These are phyloP conservation scores for Coelopa pilipes DNA, from an alignment of 2,888 invertebrate genomes.

Conservation along the genomic window DNA sequence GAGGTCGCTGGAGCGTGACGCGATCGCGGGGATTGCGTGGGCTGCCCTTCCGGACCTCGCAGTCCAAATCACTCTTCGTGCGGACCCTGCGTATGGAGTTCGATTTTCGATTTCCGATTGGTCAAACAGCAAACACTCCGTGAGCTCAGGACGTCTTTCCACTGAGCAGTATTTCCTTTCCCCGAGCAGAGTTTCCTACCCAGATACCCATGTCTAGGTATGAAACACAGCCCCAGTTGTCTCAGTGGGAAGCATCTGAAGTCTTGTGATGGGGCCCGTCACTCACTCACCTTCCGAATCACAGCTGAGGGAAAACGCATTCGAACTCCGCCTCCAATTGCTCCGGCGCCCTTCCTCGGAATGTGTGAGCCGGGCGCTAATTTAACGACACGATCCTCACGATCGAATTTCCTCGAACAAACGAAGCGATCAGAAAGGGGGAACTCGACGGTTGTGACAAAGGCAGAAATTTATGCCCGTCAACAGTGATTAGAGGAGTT, in stretches of 20 bases:
- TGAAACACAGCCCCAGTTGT: no score
- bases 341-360: neutral
- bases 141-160: no score
- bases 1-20: conserved; percentile 26
- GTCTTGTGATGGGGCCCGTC: no score
- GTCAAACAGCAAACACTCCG: no score
- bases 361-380: conserved; percentile 23
- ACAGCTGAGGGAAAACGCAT: neutral
- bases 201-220: no score
- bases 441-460: conserved; percentile 33
- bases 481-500: conserved; percentile 54
- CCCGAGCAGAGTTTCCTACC: no score
- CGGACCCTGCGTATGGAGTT: no score
- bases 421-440: conserved; percentile 44
- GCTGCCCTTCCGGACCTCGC: neutral
- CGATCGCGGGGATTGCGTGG: conserved; percentile 21
- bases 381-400: conserved; percentile 33
- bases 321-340: neutral
- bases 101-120: no score
- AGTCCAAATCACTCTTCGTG: no score
- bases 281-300: no score
- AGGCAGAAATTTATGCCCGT: conserved; percentile 42
- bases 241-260: no score
- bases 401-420: conserved; percentile 31
- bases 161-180: no score